Evolutionary conservation across 2,888 invertebrate genomes (phyloP), one percentile per base, ranked within the genome.

Genomic region (Hartigia nigra): DNA sequence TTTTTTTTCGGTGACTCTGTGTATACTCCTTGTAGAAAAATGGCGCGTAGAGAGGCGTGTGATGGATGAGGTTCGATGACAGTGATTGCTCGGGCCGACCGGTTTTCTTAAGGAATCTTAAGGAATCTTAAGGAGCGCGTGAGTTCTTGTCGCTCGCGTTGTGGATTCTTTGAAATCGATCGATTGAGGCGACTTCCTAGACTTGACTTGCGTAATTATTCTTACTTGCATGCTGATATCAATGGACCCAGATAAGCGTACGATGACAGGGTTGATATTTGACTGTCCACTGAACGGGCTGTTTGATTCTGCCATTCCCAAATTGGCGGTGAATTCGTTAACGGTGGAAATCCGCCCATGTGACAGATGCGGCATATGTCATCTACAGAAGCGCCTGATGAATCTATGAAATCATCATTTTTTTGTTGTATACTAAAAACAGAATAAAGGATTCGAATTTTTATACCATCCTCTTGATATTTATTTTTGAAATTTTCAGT

Each of bases 291-390:
- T 74, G 83, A 80, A 14, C 81, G 82, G 5, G 82, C 81, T 4
- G 34, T 69, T 31, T 83, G 84, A 76, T 81, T 83, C 36, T 85
- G 82, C 82, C 85, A 84, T 76, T 83, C 84, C 86, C 85, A 86
- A 70, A 85, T 80, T 5, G 84, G 84, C 11, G 79, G 81, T 9
- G 81, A 76, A 72, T 78, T 81, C 9, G 81, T 78, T 12, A 82
- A 39, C 9, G 84, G 74, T 70, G 87, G 85, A 78, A 87, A 86
- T 37, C 86, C 87, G n/a, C 90, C 91, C 91, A 91, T 91, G 81
- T 91, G 91, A 83, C 91, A 91, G 77, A 91, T 91, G 79, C 91
- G 85, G 81, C 91, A 91, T 78, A 91, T 91, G 80, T 91, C 91
- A 31, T 86, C 82, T 34, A 81, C 79, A n/a, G 82, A 84, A 31